A percentile compares a stretch with the other conserved stretches of the same genome.
Evolutionary conservation across 1,140 invertebrate genomes (phyloP).

Genomic region (Globodera rostochiensis): DNA sequence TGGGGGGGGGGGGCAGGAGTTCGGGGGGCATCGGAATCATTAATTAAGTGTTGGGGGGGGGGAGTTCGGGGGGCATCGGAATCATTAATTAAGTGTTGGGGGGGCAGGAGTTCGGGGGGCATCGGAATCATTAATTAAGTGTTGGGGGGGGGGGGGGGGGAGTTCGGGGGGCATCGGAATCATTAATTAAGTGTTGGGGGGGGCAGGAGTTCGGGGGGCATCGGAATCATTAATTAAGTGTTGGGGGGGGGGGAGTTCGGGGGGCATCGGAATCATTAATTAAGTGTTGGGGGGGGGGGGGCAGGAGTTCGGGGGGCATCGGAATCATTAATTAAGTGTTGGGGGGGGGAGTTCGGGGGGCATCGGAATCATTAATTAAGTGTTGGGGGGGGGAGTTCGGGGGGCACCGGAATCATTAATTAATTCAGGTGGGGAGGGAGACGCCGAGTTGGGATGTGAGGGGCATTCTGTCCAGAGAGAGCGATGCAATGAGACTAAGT

Average conservation of each 20-base stretch:
- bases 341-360: background rate
- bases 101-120: background rate
- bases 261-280: background rate
- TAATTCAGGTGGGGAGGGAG: background rate
- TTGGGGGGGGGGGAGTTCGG: background rate
- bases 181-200: background rate
- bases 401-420: background rate
- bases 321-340: background rate
- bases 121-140: background rate
- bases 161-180: background rate
- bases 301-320: background rate
- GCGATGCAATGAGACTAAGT: constrained; percentile 25
- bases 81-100: background rate
- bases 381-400: background rate
- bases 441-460: constrained; percentile 14
- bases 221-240: background rate
- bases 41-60: no score
- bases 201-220: background rate
- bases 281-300: background rate
- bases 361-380: background rate
- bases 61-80: background rate
- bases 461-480: constrained; percentile 6
- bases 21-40: background rate
- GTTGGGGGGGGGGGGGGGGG: background rate
- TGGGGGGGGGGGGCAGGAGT: background rate